Percentiles rank a stretch among this genome's conserved stretches.
Conservation (phyloP, 1,140 invertebrate genomes). For the Bombus soroeensis region DNA sequence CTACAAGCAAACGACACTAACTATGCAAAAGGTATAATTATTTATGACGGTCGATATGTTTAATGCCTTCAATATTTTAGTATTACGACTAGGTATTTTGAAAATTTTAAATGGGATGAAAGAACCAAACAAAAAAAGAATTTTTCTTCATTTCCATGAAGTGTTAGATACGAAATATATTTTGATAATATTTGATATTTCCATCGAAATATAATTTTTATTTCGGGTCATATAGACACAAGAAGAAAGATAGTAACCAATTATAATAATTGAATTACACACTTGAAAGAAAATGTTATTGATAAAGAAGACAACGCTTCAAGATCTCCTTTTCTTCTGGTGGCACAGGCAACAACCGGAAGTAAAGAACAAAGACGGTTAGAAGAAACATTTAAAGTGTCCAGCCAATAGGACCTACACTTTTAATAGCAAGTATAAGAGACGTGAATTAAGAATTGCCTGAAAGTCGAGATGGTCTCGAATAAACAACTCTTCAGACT, state of each 20-base stretch:
- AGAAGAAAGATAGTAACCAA: background rate
- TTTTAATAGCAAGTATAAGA: slow-evolving; percentile 17
- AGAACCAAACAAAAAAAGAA: no score
- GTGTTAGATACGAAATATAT: background rate
- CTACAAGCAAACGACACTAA: no score
- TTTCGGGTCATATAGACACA: no score
- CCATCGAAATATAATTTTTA: no score
- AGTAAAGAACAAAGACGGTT: background rate
- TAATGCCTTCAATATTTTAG: no score
- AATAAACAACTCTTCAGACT: slow-evolving; percentile 35
- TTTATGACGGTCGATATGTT: no score
- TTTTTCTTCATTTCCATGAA: no score
- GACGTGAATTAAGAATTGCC: slow-evolving; percentile 24
- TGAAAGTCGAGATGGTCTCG: slow-evolving; percentile 7
- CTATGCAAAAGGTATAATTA: no score
- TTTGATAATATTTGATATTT: background rate
- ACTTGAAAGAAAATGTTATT: background rate
- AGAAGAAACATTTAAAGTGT: slow-evolving; percentile 27
- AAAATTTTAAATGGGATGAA: no score
- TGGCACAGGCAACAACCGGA: background rate
- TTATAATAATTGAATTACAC: background rate
- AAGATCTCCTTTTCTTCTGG: background rate
- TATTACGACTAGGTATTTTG: no score
- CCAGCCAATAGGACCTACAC: background rate
- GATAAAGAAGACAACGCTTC: background rate